Evolutionary conservation across 2,113 vertebrate species (phyloP).

Genomic region (Cyanoramphus novaezelandiae): DNA sequence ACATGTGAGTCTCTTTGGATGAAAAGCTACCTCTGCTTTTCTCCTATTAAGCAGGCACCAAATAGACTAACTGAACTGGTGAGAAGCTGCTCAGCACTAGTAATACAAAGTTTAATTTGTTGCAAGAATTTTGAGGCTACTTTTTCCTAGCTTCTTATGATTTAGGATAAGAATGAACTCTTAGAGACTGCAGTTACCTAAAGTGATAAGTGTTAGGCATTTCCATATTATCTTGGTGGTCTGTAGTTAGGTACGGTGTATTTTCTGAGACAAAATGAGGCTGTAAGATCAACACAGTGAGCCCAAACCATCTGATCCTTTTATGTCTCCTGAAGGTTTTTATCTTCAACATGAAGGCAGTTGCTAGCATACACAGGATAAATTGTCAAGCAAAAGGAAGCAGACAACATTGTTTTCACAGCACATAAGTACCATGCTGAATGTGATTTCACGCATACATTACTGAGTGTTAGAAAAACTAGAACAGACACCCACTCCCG

Average conservation of each 20-base stretch:
- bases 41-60: not conserved
- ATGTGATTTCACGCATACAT: constrained; percentile 63
- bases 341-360: not conserved
- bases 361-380: not conserved
- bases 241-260: not conserved
- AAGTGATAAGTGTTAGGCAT: not conserved
- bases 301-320: not conserved
- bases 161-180: not conserved
- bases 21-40: not conserved
- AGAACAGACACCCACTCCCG: constrained; percentile 63
- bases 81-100: not conserved
- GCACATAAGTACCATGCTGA: constrained; percentile 23
- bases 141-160: not conserved
- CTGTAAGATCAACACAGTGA: not conserved
- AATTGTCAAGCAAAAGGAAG: constrained; percentile 15
- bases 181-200: not conserved
- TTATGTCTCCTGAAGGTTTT: not conserved
- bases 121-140: not conserved
- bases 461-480: constrained; percentile 60
- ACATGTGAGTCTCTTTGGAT: not conserved
- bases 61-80: not conserved
- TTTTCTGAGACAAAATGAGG: not conserved
- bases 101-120: not conserved
- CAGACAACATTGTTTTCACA: constrained; percentile 42
- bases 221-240: not conserved